Evolutionary conservation across 1,140 invertebrate species (phyloP).

Genomic region (Zaprionus lachaisei): DNA sequence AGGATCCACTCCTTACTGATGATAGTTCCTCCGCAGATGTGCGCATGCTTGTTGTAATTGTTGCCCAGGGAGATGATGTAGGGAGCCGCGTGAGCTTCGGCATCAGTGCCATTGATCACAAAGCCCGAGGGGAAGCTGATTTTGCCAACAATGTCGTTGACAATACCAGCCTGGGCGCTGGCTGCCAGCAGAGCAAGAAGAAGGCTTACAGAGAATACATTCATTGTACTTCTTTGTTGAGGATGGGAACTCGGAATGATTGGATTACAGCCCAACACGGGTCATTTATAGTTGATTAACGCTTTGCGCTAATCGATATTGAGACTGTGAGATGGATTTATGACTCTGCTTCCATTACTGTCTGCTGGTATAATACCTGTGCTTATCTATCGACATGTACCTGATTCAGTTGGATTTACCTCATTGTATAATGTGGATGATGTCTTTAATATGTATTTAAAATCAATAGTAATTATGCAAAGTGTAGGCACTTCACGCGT

Average conservation of each 20-base stretch:
- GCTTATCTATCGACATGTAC: constrained; percentile 1
- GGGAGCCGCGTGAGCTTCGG: constrained; percentile 69
- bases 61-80: constrained; percentile 75
- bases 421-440: background rate
- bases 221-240: constrained; percentile 54
- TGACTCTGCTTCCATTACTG: constrained; percentile 46
- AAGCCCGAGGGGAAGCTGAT: constrained; percentile 73
- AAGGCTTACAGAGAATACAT: constrained; percentile 62
- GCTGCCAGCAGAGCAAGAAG: constrained; percentile 60
- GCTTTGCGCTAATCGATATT: constrained; percentile 1
- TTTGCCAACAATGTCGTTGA: constrained; percentile 51
- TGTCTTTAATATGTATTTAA: background rate
- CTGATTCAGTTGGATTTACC: background rate
- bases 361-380: constrained; percentile 14
- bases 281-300: constrained; percentile 50
- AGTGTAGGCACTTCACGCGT: constrained; percentile 2
- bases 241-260: constrained; percentile 14
- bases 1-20: constrained; percentile 70
- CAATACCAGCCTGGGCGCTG: constrained; percentile 49
- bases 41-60: constrained; percentile 57
- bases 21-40: constrained; percentile 77
- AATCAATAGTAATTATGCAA: constrained; percentile 5
- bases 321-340: constrained; percentile 65
- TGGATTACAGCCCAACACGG: background rate
- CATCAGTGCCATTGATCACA: constrained; percentile 79